Conservation (phyloP, 2,888 invertebrate species). For the Sphaerophoria taeniata region DNA sequence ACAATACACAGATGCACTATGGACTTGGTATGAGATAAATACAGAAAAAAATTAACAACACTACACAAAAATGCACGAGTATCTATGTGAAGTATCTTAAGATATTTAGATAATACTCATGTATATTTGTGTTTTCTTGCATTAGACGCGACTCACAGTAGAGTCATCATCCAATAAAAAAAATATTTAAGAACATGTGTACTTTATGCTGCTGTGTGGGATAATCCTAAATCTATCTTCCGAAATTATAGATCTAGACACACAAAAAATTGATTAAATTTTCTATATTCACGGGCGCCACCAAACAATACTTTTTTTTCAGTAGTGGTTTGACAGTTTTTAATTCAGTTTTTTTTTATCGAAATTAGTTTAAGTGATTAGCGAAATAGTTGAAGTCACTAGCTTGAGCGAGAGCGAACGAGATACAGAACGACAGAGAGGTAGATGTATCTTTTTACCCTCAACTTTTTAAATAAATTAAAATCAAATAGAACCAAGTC, state of each 20-base stretch:
- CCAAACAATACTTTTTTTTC: neutral
- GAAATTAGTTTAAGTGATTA: constrained; percentile 15
- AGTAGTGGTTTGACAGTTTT: neutral
- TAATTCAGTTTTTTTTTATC: neutral
- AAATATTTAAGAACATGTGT: constrained; percentile 60
- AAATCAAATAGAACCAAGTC: constrained; percentile 5
- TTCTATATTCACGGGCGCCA: neutral
- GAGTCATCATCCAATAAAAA: constrained; percentile 9
- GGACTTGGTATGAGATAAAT: constrained; percentile 32
- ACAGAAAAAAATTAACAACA: constrained; percentile 17
- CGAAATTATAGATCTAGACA: neutral
- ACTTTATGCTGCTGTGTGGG: constrained; percentile 35
- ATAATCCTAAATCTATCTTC: constrained; percentile 39
- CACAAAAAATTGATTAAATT: constrained; percentile 16
- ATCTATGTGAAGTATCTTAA: constrained; percentile 53
- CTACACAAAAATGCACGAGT: constrained; percentile 46
- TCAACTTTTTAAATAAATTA: constrained; percentile 2
- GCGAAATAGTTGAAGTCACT: constrained; percentile 18
- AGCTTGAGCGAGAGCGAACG: too few relatives aligned
- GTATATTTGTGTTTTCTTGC: constrained; percentile 56
- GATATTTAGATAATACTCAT: constrained; percentile 67
- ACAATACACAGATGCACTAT: constrained; percentile 65
- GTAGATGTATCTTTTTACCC: neutral
- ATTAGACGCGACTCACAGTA: constrained; percentile 18
- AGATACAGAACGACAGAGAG: neutral